Percentiles rank a stretch among this genome's conserved stretches.
Conservation (phyloP, 2,113 vertebrate species). For the Struthidea cinerea region DNA sequence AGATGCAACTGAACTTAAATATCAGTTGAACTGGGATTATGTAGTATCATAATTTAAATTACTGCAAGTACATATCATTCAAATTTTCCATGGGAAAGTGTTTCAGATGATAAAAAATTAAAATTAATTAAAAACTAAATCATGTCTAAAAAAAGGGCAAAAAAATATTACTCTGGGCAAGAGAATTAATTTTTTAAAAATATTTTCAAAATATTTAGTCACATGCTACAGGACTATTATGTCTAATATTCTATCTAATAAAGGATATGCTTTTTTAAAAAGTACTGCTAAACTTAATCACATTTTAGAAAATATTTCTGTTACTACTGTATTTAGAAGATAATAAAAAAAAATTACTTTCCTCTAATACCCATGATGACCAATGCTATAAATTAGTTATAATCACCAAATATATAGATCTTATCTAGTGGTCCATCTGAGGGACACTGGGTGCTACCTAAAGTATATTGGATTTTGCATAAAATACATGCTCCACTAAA, state of each 20-base stretch:
- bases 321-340: not conserved
- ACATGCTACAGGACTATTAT: not conserved
- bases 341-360: not conserved
- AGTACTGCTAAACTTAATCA: not conserved
- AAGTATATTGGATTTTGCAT: not conserved
- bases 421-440: not conserved
- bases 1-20: not conserved
- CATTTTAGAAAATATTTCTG: not conserved
- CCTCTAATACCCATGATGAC: not conserved
- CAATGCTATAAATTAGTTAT: not conserved
- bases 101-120: not conserved
- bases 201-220: not conserved
- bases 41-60: not conserved
- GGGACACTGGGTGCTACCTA: not conserved
- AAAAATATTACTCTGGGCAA: not conserved
- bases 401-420: not conserved
- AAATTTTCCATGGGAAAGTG: not conserved
- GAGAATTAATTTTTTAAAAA: not conserved
- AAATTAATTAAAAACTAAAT: not conserved
- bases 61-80: not conserved
- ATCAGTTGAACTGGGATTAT: not conserved
- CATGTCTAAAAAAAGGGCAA: fast-evolving
- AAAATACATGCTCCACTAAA: not conserved
- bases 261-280: not conserved
- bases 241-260: not conserved